Base-by-base conservation (phyloP, 1,140 invertebrate genomes). In the Eufriesea mexicana region DNA sequence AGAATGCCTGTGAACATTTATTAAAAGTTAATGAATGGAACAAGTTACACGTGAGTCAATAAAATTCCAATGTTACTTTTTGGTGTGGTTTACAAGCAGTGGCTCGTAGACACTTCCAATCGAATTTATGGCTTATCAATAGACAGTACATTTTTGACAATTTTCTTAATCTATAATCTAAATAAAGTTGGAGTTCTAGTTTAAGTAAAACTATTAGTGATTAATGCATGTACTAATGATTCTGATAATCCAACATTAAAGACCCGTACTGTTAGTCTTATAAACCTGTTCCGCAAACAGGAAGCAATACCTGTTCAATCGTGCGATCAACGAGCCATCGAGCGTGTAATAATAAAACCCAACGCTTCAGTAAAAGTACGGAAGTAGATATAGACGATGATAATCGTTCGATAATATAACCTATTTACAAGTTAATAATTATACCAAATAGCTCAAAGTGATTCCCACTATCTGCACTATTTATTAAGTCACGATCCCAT, bases 1-100 rank as follows among this genome's bases (percentile, higher is more conserved):
- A 91, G 72, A 88, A 79, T 47, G 57, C 74, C 91, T 92, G 78
- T 2, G 61, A 87, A 88, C 16, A 72, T 71, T 66, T 54, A 84
- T 80, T 42, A 5, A 12, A 28, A 28, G 59, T 86, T 87, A 83
- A 68, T 54, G 4, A 5, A 23, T 55, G 0, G 16, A 42, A 14
- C 10, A 10, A 67, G 42, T 67, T n/a, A 20, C 2, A 10, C 23
- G 23, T n/a, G 35, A 64, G 35, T 35, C 35, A 2, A 35, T 35
- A 35, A 4, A 35, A 35, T 35, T 35, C 35, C 4, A 35, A 1
- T 35, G 35, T 35, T 35, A 35, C 4, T 35, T 35, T 35, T 35
- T 35, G 4, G 35, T 35, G 4, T 35, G 35, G 35, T 35, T 35
- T 6, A 20, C 14, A 49, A 49, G 18, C 25, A 28, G 18, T 35